Evolutionary conservation across 1,140 invertebrate genomes (phyloP), one percentile per base, ranked within the genome.

Genomic region (Sarcophaga peregrina): DNA sequence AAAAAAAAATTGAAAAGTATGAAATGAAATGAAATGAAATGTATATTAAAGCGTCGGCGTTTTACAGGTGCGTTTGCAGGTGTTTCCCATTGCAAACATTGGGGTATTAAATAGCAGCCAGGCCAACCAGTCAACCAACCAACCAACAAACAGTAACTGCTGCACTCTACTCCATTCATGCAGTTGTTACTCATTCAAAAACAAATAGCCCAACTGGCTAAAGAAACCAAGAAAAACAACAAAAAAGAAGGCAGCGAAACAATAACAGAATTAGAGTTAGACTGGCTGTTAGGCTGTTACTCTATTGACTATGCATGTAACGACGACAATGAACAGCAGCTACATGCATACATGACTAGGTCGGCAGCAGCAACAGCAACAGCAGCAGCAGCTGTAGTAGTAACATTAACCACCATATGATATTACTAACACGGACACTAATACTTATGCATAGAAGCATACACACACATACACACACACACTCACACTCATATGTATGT

Each of bases 21-120:
- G 13, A 52, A 10, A 52, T 52, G 5, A 52, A 52, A 10, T 10
- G 50, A 52, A 52, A 52, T 10, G 13, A 17, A 68, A 72, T 76
- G 76, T 78, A 78, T 78, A 50, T 78, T 78, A 78, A 78, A 78
- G 75, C 75, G 75, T 78, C 75, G 68, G 82, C 76, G 75, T 80
- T 80, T 68, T 83, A 89, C 88, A 89, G 88, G 88, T 89, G 88
- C 88, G 87, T 89, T 89, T 88, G 88, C 88, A 89, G 88, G 88
- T 89, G 88, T 89, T 89, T 88, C 86, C 86, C 87, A 89, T 47
- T 75, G 45, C 50, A 25, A 81, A 81, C 80, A 75, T 47, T 17
- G 52, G 15, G 46, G 15, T 54, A 62, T 81, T 58, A 54, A 74
- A 46, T 81, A 81, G 15, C 47, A 75, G 62, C 75, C 25, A 47